Evolutionary conservation across 2,888 invertebrate genomes (phyloP).

Genomic region (Crocallis elinguaria): DNA sequence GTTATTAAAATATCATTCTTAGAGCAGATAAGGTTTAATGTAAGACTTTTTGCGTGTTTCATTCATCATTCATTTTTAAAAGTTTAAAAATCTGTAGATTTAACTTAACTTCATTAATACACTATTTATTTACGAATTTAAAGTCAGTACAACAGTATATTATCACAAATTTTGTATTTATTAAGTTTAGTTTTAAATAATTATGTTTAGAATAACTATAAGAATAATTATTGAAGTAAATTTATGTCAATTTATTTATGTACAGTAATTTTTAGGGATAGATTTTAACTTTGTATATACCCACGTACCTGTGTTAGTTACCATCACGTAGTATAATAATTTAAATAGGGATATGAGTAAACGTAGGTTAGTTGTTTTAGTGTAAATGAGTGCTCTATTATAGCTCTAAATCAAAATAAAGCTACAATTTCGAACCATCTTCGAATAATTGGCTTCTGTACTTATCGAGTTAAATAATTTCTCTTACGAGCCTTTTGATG

Average conservation of each 20-base stretch:
- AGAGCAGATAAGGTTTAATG: no score
- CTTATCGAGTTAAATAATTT: conserved; percentile 27
- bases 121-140: conserved; percentile 1
- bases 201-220: no score
- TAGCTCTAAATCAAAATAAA: neutral
- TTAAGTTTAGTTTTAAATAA: no score
- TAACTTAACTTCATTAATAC: no score
- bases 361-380: conserved; percentile 9
- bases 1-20: no score
- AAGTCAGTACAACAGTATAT: no score
- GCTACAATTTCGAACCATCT: conserved; percentile 2
- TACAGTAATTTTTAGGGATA: conserved; percentile 1
- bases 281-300: conserved; percentile 5
- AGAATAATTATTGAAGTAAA: neutral
- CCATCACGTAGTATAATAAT: conserved; percentile 6
- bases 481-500: conserved; percentile 2
- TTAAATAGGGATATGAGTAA: neutral
- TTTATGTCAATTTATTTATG: neutral
- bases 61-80: no score
- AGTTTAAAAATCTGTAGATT: no score
- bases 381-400: neutral
- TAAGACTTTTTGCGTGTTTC: no score
- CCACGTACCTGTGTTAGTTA: conserved; percentile 24
- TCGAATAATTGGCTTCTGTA: conserved; percentile 37
- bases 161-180: no score